phyloP scores from a whole-genome alignment of 2,113 vertebrate species.

The Chionis minor region DNA sequence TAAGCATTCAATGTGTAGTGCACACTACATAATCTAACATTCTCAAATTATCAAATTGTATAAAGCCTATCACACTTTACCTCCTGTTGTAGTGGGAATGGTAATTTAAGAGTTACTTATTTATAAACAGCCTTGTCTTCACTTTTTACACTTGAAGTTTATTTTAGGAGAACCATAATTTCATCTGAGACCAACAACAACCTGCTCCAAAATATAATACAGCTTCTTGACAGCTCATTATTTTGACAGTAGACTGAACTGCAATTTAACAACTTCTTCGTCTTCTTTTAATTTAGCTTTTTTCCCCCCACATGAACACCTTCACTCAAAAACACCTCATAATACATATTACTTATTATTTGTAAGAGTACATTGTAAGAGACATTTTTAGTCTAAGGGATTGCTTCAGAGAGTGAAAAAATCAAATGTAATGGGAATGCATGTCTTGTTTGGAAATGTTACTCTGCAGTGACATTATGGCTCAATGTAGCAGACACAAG shows the following conservation, averaged over 20 bases:
- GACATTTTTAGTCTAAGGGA: background rate
- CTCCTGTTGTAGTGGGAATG: background rate
- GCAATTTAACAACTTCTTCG: background rate
- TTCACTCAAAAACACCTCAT: background rate
- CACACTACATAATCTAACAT: background rate
- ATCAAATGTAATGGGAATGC: background rate
- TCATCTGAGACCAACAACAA: slow-evolving; percentile 22
- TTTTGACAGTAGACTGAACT: background rate
- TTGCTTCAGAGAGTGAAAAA: background rate
- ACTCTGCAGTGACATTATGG: background rate
- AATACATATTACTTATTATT: background rate
- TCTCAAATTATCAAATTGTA: background rate
- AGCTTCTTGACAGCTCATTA: slow-evolving; percentile 54
- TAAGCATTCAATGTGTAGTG: background rate
- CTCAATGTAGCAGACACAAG: background rate
- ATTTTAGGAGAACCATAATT: slow-evolving; percentile 40
- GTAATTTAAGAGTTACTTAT: background rate
- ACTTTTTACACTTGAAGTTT: slow-evolving; percentile 19
- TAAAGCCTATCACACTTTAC: background rate
- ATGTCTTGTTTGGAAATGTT: background rate
- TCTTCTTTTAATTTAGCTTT: slow-evolving; percentile 34
- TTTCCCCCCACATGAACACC: background rate
- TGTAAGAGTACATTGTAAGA: background rate
- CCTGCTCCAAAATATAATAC: slow-evolving; percentile 1
- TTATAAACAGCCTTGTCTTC: slow-evolving; percentile 8